Evolutionary conservation across 2,113 vertebrate species (phyloP).

Genomic region (Pogona vitticeps): DNA sequence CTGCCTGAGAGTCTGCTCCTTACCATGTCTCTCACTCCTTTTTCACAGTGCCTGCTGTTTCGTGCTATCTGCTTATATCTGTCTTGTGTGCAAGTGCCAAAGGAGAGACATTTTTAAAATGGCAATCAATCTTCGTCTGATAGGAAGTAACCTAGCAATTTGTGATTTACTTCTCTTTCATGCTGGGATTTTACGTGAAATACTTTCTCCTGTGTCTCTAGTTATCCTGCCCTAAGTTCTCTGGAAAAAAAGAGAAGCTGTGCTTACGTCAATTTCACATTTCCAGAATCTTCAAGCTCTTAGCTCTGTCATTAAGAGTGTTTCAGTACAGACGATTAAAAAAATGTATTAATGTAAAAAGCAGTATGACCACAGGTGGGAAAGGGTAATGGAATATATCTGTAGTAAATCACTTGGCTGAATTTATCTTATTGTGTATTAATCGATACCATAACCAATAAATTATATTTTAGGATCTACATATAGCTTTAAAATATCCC

Average conservation of each 20-base stretch:
- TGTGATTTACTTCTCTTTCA: conserved; percentile 41
- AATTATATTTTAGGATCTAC: conserved; percentile 39
- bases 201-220: conserved; percentile 36
- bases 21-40: too few species aligned
- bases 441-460: conserved; percentile 42
- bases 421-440: conserved; percentile 38
- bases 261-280: conserved; percentile 34
- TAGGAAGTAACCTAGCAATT: conserved; percentile 30
- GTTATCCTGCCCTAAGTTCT: conserved; percentile 25
- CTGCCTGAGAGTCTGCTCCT: not conserved
- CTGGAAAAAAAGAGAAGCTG: conserved; percentile 4
- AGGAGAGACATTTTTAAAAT: conserved; percentile 47
- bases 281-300: conserved; percentile 37
- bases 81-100: conserved; percentile 4
- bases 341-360: conserved; percentile 26
- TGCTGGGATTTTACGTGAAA: conserved; percentile 33
- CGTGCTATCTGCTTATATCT: too few species aligned
- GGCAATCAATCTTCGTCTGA: conserved; percentile 3
- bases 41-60: too few species aligned
- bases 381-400: conserved; percentile 42
- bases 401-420: conserved; percentile 36
- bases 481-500: conserved; percentile 30
- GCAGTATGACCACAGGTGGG: conserved; percentile 1
- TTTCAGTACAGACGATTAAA: conserved; percentile 16
- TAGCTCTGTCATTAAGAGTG: conserved; percentile 2